Conservation (phyloP, 1,140 invertebrate genomes). For the Colletes gigas region DNA sequence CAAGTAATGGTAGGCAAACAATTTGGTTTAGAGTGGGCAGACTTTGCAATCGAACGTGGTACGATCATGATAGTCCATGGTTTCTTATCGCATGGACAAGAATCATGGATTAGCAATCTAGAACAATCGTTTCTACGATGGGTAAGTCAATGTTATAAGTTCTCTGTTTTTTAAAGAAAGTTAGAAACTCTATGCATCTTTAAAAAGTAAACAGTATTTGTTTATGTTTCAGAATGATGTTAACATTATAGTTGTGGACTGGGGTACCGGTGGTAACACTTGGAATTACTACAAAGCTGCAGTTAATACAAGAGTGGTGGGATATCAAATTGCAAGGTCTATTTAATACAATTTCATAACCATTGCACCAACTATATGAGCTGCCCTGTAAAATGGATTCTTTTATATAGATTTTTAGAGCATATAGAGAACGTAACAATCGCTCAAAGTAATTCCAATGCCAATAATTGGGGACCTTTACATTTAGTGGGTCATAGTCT, state of each 20-base stretch:
- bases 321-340: constrained; percentile 81
- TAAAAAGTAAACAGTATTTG: not conserved
- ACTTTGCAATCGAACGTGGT: constrained; percentile 78
- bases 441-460: not conserved
- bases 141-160: constrained; percentile 70
- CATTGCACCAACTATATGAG: not conserved
- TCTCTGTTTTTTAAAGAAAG: no score
- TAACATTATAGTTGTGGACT: constrained; percentile 83
- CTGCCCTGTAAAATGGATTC: not conserved
- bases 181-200: no score
- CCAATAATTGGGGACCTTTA: constrained; percentile 69
- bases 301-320: constrained; percentile 82
- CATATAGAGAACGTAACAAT: constrained; percentile 62
- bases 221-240: constrained; percentile 77
- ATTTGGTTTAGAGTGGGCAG: constrained; percentile 83
- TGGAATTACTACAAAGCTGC: constrained; percentile 84
- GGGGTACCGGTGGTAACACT: constrained; percentile 82
- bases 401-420: constrained; percentile 64
- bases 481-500: constrained; percentile 85
- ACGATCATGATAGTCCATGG: constrained; percentile 83
- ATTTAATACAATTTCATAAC: not conserved
- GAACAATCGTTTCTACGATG: constrained; percentile 79
- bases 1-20: constrained; percentile 76
- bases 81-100: constrained; percentile 82
- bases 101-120: constrained; percentile 81